Evolutionary conservation across 2,888 invertebrate species (phyloP).

Genomic region (Ceramica pisi): DNA sequence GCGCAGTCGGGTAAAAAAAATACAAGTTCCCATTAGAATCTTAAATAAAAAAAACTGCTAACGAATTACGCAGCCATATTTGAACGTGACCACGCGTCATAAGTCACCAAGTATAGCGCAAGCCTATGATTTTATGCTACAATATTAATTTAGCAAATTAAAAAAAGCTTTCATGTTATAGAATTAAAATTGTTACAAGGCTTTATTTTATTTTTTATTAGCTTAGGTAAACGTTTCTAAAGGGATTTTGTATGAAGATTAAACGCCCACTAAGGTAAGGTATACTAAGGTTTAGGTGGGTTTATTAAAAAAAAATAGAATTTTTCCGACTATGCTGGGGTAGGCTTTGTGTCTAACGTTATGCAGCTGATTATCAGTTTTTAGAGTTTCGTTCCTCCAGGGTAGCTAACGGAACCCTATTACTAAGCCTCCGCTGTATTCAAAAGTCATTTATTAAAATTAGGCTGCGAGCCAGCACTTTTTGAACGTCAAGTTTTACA

Average conservation of each 20-base stretch:
- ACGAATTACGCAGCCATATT: conserved; percentile 33
- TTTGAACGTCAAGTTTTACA: too few species aligned
- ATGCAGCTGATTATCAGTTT: neutral
- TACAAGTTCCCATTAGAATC: neutral
- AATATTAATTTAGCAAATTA: conserved; percentile 62
- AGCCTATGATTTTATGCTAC: conserved; percentile 53
- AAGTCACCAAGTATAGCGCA: conserved; percentile 49
- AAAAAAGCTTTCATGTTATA: conserved; percentile 51
- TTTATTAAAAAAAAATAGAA: neutral
- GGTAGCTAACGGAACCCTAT: too few species aligned
- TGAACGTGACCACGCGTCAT: conserved; percentile 52
- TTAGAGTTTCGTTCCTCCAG: too few species aligned
- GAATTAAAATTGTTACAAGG: conserved; percentile 58
- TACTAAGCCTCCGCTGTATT: too few species aligned
- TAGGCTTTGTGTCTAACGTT: neutral
- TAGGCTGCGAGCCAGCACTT: too few species aligned
- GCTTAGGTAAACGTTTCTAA: conserved; percentile 25
- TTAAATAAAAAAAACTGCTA: neutral
- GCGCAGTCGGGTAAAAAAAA: too few species aligned
- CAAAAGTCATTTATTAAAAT: too few species aligned
- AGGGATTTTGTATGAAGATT: conserved; percentile 23
- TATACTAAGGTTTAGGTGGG: neutral
- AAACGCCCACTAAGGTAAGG: neutral
- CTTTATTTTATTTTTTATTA: conserved; percentile 44
- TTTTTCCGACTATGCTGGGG: neutral